Percentiles rank a stretch among this genome's conserved stretches.
phyloP scores from a whole-genome alignment of 1,140 invertebrate species.

The Acromyrmex charruanus region DNA sequence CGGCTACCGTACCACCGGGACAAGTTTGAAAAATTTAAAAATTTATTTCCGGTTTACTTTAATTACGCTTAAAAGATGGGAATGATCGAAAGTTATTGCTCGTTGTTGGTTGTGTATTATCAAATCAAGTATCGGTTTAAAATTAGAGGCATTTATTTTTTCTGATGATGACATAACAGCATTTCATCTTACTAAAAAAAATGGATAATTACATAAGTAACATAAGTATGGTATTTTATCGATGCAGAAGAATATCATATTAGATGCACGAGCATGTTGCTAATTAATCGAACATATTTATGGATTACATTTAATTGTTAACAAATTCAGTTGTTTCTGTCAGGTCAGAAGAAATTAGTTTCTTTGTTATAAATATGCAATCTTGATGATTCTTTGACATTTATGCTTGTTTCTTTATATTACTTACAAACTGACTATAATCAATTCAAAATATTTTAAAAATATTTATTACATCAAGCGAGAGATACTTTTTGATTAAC shows the following conservation, averaged over 20 bases:
- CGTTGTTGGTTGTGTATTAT: not conserved
- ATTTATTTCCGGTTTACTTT: not conserved
- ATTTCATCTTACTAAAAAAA: not conserved
- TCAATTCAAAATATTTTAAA: too few species aligned
- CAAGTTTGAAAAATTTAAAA: not conserved
- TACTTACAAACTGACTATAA: too few species aligned
- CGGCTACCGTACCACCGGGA: not conserved
- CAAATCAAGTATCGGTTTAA: not conserved
- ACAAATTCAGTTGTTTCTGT: not conserved
- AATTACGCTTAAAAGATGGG: not conserved
- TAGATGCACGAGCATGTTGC: not conserved
- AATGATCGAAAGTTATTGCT: not conserved
- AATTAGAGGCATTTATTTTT: slow-evolving; percentile 8
- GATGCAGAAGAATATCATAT: not conserved
- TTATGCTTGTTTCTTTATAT: too few species aligned
- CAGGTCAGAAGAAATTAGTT: not conserved
- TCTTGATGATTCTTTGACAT: too few species aligned
- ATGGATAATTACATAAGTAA: slow-evolving; percentile 20
- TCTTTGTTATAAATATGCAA: too few species aligned
- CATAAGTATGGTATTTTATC: slow-evolving; percentile 4
- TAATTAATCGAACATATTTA: slow-evolving; percentile 7
- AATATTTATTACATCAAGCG: too few species aligned
- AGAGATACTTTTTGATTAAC: too few species aligned
- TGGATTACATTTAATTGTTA: not conserved
- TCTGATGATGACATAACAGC: not conserved